These are phyloP conservation scores for Epinephelus malabaricus DNA, from an alignment of 2,797 vertebrate species.

Conservation along the genomic window DNA sequence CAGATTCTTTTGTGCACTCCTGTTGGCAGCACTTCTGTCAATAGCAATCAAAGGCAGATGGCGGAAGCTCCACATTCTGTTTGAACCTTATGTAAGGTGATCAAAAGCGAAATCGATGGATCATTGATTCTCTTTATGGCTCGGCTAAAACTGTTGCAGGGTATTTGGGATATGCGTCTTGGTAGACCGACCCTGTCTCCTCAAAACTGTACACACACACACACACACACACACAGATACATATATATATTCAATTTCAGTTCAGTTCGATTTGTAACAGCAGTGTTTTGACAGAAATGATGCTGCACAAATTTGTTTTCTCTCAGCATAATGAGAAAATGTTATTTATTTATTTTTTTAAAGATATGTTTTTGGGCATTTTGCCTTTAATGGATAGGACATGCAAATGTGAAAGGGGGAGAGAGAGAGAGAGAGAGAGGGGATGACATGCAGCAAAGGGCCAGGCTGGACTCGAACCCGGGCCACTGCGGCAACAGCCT, in stretches of 20 bases:
- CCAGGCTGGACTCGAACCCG: too few species aligned
- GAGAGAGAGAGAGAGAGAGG: too few species aligned
- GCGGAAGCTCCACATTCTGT: slow-evolving; percentile 23
- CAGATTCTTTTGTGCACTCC: slow-evolving; percentile 3
- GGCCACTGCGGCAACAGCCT: too few species aligned
- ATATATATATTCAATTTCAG: too few species aligned
- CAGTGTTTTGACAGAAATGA: neutral
- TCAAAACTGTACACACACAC: neutral
- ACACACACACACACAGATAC: too few species aligned
- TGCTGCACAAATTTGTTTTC: too few species aligned
- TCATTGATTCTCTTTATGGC: slow-evolving; percentile 14
- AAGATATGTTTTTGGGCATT: too few species aligned
- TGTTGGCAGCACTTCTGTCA: slow-evolving; percentile 43
- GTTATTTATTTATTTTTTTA: neutral
- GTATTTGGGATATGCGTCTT: neutral
- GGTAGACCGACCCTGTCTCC: neutral
- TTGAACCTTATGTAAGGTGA: slow-evolving; percentile 32
- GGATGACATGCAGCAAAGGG: too few species aligned
- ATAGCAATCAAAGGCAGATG: slow-evolving; percentile 37
- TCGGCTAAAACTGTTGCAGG: neutral
- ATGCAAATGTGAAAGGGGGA: too few species aligned
- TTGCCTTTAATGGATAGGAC: too few species aligned
- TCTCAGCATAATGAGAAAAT: neutral
- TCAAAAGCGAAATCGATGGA: neutral
- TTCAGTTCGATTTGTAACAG: neutral